phyloP scores from a whole-genome alignment of 2,888 invertebrate species.

The Aleiodes testaceus region DNA sequence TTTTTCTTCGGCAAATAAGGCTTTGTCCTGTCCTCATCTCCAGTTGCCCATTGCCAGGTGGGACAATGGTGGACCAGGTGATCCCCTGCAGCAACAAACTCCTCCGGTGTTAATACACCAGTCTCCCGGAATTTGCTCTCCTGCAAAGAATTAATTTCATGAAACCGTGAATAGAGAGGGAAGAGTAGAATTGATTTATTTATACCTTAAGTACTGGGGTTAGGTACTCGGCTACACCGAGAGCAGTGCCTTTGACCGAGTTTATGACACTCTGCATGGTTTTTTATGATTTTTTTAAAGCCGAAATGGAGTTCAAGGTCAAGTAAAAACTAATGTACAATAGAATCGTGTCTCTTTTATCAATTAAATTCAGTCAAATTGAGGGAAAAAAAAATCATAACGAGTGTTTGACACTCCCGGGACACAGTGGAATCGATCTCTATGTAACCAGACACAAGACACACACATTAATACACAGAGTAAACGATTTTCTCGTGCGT shows the following conservation, averaged over 20 bases:
- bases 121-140: conserved; percentile 98
- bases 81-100: conserved; percentile 98
- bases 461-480: not conserved
- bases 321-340: not conserved
- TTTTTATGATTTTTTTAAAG: not conserved
- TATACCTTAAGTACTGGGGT: conserved; percentile 95
- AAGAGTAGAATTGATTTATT: conserved; percentile 45
- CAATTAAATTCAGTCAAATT: not conserved
- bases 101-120: conserved; percentile 98
- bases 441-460: conserved; percentile 7
- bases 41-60: conserved; percentile 98
- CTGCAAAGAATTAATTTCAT: conserved; percentile 72
- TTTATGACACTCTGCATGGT: conserved; percentile 96
- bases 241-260: conserved; percentile 94
- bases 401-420: conserved; percentile 7
- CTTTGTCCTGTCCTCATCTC: conserved; percentile 91
- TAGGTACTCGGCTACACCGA: conserved; percentile 96
- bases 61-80: conserved; percentile 99
- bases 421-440: not conserved
- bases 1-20: conserved; percentile 94
- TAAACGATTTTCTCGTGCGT: not conserved
- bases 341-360: not conserved
- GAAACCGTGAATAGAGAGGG: conserved; percentile 11
- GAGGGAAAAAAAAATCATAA: not conserved
- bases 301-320: not conserved